Evolutionary conservation across 2,888 invertebrate species (phyloP).

Genomic region (Drosophila buzzatii): DNA sequence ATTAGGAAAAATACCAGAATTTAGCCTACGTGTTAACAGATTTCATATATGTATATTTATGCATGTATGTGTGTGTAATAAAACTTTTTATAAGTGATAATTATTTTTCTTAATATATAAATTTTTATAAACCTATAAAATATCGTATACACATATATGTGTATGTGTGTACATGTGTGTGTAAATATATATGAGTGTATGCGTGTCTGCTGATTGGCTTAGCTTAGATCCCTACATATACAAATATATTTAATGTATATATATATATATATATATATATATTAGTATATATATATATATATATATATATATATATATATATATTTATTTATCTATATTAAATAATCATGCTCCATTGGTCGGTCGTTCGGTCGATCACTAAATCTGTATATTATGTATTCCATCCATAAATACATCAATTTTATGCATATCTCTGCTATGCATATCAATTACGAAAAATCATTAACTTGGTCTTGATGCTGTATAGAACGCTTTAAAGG

Average conservation of each 20-base stretch:
- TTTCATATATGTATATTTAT: not conserved
- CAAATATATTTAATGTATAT: no score
- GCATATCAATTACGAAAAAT: conserved; percentile 8
- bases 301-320: conserved; percentile 1
- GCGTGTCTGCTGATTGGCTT: conserved; percentile 16
- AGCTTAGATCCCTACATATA: conserved; percentile 22
- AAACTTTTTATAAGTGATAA: conserved; percentile 12
- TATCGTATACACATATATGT: conserved; percentile 5
- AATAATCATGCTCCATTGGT: conserved; percentile 65
- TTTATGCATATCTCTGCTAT: conserved; percentile 20
- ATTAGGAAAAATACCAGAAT: conserved; percentile 27
- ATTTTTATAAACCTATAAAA: conserved; percentile 2
- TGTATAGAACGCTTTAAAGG: conserved; percentile 43
- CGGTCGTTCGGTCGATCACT: conserved; percentile 79
- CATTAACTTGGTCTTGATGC: conserved; percentile 46
- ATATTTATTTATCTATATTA: conserved; percentile 10
- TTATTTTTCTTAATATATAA: conserved; percentile 9
- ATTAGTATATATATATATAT: not conserved
- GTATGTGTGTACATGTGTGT: not conserved
- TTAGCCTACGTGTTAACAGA: conserved; percentile 51
- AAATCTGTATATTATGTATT: conserved; percentile 13
- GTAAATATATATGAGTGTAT: conserved; percentile 7
- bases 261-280: not conserved
- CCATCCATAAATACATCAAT: conserved; percentile 1
- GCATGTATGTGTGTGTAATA: conserved; percentile 18